Conservation (phyloP, 53 echinoderm and acorn worm genomes). For the Holothuria scabra region DNA sequence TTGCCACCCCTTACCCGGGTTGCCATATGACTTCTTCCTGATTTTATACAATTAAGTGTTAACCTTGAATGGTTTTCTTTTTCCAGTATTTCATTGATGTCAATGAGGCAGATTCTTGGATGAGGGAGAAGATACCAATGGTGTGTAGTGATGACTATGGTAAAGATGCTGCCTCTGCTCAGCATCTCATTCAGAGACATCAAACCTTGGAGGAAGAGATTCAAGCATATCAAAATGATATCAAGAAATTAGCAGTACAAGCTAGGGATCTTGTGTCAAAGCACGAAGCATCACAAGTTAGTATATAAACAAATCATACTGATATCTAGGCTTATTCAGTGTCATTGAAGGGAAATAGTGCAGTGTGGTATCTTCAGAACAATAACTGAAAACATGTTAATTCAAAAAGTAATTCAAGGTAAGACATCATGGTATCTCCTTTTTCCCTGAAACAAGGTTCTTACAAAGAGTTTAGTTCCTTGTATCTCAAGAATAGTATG, state of each 20-base stretch:
- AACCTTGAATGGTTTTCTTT: not conserved
- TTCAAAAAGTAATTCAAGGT: too few relatives aligned
- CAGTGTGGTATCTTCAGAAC: too few relatives aligned
- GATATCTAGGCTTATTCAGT: too few relatives aligned
- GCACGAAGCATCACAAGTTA: constrained; percentile 13
- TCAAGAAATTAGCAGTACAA: constrained; percentile 71
- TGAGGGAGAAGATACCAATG: constrained; percentile 97
- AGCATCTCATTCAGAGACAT: constrained; percentile 81
- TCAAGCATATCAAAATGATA: constrained; percentile 87
- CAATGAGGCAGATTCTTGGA: constrained; percentile 99
- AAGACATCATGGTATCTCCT: too few relatives aligned
- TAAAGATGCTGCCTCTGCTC: constrained; percentile 81
- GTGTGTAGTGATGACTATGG: constrained; percentile 97
- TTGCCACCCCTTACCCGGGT: too few relatives aligned
- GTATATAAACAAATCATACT: too few relatives aligned
- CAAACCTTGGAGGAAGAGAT: constrained; percentile 84
- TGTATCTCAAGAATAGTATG: too few relatives aligned
- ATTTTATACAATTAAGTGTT: not conserved
- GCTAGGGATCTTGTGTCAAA: constrained; percentile 47
- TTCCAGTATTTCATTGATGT: constrained; percentile 92
- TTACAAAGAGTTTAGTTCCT: too few relatives aligned
- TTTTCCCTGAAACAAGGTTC: too few relatives aligned
- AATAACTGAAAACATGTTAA: too few relatives aligned
- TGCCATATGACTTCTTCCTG: not conserved
- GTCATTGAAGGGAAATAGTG: too few relatives aligned